phyloP scores from a whole-genome alignment of 2,888 invertebrate species.

The Erannis defoliaria region DNA sequence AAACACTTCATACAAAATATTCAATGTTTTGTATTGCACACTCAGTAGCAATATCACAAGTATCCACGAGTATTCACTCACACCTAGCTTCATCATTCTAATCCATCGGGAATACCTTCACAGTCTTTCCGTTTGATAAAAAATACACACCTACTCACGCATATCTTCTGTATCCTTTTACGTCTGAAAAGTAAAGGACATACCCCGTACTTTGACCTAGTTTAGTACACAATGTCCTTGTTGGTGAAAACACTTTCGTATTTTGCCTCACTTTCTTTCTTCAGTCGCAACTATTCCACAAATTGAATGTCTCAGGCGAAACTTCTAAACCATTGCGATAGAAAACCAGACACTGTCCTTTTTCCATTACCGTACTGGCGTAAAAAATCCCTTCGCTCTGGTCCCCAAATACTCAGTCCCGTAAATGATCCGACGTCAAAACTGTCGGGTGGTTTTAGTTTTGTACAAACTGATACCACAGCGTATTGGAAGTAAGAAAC shows the following conservation, averaged over 20 bases:
- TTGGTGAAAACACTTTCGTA: slow-evolving; percentile 20
- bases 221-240: slow-evolving; percentile 26
- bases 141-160: slow-evolving; percentile 12
- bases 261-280: slow-evolving; percentile 18
- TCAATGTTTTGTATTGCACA: too few species aligned
- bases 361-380: slow-evolving; percentile 34
- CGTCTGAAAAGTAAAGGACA: slow-evolving; percentile 1
- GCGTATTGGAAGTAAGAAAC: slow-evolving; percentile 11
- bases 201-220: slow-evolving; percentile 8
- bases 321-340: slow-evolving; percentile 24
- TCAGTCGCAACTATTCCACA: slow-evolving; percentile 31
- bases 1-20: too few species aligned
- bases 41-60: too few species aligned
- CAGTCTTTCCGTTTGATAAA: not conserved
- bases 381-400: slow-evolving; percentile 45
- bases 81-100: not conserved
- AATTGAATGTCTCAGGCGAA: slow-evolving; percentile 35
- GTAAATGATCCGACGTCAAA: slow-evolving; percentile 55
- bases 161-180: not conserved
- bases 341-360: slow-evolving; percentile 37
- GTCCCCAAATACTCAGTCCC: slow-evolving; percentile 37
- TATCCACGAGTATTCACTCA: too few species aligned
- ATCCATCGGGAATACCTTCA: not conserved
- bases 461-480: slow-evolving; percentile 45
- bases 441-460: slow-evolving; percentile 57